A percentile compares a stretch with the other conserved stretches of the same genome.
Evolutionary conservation across 2,797 vertebrate species (phyloP).

Genomic region (Characodon lateralis): DNA sequence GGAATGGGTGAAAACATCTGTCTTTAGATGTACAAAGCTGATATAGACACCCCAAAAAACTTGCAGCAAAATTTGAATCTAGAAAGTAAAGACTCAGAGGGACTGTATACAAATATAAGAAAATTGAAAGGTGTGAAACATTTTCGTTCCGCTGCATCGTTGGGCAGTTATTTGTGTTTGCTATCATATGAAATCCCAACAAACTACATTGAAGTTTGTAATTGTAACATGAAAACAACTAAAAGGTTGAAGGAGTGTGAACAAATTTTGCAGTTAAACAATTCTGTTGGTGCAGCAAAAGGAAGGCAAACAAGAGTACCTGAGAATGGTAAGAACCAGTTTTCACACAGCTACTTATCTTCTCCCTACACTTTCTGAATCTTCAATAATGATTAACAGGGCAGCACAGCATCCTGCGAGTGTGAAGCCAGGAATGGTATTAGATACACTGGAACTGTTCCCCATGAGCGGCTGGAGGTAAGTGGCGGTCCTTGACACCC

Average conservation of each 20-base stretch:
- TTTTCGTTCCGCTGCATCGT: background rate
- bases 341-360: conserved; percentile 12
- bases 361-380: conserved; percentile 19
- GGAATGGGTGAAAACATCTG: background rate
- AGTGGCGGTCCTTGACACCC: conserved; percentile 64
- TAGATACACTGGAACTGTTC: conserved; percentile 63
- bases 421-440: conserved; percentile 39
- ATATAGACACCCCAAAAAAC: background rate
- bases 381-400: conserved; percentile 31
- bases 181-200: background rate
- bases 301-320: conserved; percentile 9
- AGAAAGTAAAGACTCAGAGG: background rate
- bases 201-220: background rate
- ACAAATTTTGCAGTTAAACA: conserved; percentile 6
- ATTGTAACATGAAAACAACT: background rate
- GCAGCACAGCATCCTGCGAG: conserved; percentile 47
- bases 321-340: conserved; percentile 19
- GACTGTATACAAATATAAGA: background rate
- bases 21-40: background rate
- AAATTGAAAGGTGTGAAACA: background rate
- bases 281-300: conserved; percentile 18
- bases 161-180: background rate
- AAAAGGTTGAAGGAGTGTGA: background rate
- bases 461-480: conserved; percentile 58
- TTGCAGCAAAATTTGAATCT: background rate